Evolutionary conservation across 2,797 vertebrate species (phyloP).

Genomic region (Myotis findleyi): DNA sequence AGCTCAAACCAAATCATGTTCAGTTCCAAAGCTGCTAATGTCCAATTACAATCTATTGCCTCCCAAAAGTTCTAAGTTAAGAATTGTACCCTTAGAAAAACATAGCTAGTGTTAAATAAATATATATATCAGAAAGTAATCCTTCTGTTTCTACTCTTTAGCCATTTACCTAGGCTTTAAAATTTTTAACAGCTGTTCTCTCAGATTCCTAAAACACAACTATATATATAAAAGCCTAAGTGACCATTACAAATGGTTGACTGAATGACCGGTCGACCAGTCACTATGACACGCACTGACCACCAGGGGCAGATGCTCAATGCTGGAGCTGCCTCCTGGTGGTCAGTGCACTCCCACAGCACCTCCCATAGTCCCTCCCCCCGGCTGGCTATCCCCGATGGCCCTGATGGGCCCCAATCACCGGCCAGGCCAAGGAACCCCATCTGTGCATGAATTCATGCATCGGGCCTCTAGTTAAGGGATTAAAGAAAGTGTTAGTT

Average conservation of each 20-base stretch:
- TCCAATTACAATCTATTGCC: neutral
- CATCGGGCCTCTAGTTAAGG: neutral
- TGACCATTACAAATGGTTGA: too few species aligned
- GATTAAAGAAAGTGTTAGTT: conserved; percentile 54
- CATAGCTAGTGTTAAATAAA: neutral
- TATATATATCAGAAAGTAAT: neutral
- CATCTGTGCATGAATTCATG: too few species aligned
- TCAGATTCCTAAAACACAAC: neutral
- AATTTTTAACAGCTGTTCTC: neutral
- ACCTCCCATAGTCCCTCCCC: too few species aligned
- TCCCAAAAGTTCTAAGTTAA: conserved; percentile 46
- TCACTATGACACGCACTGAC: too few species aligned
- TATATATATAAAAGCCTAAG: too few species aligned
- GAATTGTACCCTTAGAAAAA: neutral
- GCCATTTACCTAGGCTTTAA: neutral
- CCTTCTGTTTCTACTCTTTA: neutral
- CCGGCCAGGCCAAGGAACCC: too few species aligned
- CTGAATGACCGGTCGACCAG: too few species aligned
- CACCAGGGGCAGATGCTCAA: too few species aligned
- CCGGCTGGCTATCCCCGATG: rapidly evolving
- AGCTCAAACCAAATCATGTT: conserved; percentile 4
- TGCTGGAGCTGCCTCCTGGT: too few species aligned
- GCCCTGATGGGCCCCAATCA: too few species aligned
- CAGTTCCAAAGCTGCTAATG: neutral
- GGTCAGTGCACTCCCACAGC: too few species aligned